Conservation (phyloP, 2,888 invertebrate genomes). For the Baccha elongata region DNA sequence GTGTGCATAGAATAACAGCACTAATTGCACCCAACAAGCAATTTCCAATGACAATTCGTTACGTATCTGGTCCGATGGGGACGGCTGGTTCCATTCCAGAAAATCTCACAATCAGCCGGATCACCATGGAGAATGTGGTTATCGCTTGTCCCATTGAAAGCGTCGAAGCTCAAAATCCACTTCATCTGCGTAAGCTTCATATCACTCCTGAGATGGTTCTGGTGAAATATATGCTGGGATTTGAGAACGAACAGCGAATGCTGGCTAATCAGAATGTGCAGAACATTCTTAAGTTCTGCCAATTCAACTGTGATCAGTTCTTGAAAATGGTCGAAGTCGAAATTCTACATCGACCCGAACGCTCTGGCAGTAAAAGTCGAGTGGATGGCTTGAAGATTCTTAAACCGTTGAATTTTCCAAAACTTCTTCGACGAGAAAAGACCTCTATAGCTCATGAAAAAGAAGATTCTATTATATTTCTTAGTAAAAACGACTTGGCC, state of each 20-base stretch:
- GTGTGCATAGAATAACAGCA: conserved; percentile 81
- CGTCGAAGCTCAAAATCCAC: conserved; percentile 81
- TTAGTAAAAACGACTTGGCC: conserved; percentile 86
- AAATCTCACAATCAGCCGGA: conserved; percentile 79
- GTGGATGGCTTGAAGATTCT: conserved; percentile 84
- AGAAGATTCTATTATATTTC: conserved; percentile 87
- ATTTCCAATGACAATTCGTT: conserved; percentile 80
- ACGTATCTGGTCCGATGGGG: conserved; percentile 80
- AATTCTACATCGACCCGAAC: conserved; percentile 81
- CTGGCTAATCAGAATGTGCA: conserved; percentile 82
- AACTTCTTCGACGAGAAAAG: conserved; percentile 81
- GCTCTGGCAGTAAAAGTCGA: conserved; percentile 82
- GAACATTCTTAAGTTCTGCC: conserved; percentile 82
- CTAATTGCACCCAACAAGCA: conserved; percentile 78
- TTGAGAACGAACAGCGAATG: conserved; percentile 82
- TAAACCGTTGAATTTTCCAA: conserved; percentile 82
- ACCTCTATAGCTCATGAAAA: conserved; percentile 84
- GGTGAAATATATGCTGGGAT: conserved; percentile 80
- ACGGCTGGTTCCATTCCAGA: conserved; percentile 80
- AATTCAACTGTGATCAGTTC: conserved; percentile 82
- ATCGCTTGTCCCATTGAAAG: conserved; percentile 84
- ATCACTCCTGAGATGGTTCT: conserved; percentile 81
- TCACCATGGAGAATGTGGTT: conserved; percentile 81
- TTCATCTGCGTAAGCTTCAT: conserved; percentile 83
- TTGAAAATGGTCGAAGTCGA: conserved; percentile 81